Conservation (phyloP, 1,140 invertebrate genomes). For the Drosophila serrata region DNA sequence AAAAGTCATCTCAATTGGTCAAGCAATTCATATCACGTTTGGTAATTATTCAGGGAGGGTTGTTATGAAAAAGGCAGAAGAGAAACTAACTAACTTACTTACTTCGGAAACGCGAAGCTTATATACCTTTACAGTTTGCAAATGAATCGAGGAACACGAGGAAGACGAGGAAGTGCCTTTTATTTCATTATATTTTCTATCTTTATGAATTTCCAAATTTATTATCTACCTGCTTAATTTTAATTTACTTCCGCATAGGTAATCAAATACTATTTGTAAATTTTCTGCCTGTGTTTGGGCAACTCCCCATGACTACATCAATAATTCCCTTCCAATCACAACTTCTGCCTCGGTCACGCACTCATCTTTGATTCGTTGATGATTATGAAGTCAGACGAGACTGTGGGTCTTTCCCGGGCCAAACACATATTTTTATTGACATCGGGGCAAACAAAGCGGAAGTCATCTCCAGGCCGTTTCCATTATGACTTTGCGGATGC, state of each 20-base stretch:
- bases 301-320: background rate
- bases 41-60: background rate
- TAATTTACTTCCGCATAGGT: too few relatives aligned
- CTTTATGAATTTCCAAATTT: too few relatives aligned
- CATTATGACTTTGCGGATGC: conserved; percentile 39
- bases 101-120: too few relatives aligned
- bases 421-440: conserved; percentile 59
- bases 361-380: conserved; percentile 52
- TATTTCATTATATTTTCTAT: too few relatives aligned
- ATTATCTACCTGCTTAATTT: too few relatives aligned
- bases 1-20: background rate
- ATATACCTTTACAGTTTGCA: too few relatives aligned
- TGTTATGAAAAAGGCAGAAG: background rate
- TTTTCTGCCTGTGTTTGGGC: background rate
- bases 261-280: background rate
- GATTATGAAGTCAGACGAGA: conserved; percentile 57
- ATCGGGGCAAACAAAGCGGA: conserved; percentile 58
- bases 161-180: too few relatives aligned
- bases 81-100: too few relatives aligned
- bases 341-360: conserved; percentile 39
- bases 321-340: conserved; percentile 44
- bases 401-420: conserved; percentile 11
- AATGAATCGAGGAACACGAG: too few relatives aligned
- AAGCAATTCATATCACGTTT: background rate
- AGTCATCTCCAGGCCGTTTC: conserved; percentile 35